Conservation (phyloP, 2,888 invertebrate species). For the Tetropium fuscum region DNA sequence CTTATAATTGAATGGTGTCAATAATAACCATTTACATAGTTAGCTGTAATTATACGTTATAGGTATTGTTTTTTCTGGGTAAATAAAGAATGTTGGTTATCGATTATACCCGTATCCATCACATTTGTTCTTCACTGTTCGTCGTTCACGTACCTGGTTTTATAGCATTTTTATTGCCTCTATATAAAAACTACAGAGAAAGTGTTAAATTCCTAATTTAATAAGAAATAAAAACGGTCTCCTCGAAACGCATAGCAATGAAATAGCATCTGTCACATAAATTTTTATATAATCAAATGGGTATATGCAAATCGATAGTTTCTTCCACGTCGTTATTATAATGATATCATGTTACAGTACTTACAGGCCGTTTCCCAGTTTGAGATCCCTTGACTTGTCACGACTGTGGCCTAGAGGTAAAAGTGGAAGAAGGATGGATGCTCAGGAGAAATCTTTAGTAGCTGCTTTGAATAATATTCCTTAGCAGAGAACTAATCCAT, state of each 20-base stretch:
- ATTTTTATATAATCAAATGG: constrained; percentile 10
- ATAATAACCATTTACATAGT: too few species aligned
- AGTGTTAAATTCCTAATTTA: constrained; percentile 37
- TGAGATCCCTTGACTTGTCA: constrained; percentile 12
- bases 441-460: constrained; percentile 15
- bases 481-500: too few species aligned
- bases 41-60: too few species aligned
- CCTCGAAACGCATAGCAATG: neutral
- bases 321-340: constrained; percentile 9
- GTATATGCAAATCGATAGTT: constrained; percentile 21
- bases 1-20: too few species aligned
- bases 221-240: constrained; percentile 9
- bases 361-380: constrained; percentile 11
- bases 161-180: constrained; percentile 38
- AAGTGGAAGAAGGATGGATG: constrained; percentile 9
- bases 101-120: constrained; percentile 3
- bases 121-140: neutral
- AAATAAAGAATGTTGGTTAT: constrained; percentile 7
- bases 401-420: constrained; percentile 13
- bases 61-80: too few species aligned
- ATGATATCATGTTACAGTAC: constrained; percentile 15
- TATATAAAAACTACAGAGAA: constrained; percentile 33
- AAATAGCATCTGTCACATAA: constrained; percentile 26
- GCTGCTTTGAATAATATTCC: neutral
- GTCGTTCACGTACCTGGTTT: constrained; percentile 24